Conservation (phyloP, 2,113 vertebrate species). For the Thalassarche chlororhynchos region DNA sequence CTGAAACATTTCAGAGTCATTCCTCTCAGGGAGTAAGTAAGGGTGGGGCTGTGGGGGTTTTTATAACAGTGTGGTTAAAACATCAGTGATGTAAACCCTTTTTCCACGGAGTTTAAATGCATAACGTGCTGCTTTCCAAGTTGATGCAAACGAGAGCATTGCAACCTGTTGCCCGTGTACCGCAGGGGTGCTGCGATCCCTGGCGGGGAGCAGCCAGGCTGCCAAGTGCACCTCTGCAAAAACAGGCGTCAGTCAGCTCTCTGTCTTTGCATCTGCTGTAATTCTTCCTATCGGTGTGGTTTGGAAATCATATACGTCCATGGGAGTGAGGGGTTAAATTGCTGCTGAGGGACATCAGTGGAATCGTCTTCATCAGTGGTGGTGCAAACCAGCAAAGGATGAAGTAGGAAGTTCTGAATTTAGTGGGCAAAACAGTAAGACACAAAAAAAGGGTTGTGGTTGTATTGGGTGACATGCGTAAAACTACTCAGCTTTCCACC, state of each 20-base stretch:
- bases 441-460: no score
- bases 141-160: not conserved
- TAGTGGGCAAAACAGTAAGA: not conserved
- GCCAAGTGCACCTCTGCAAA: not conserved
- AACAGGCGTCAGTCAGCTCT: not conserved
- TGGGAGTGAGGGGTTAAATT: not conserved
- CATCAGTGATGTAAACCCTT: not conserved
- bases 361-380: not conserved
- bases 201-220: not conserved
- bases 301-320: not conserved
- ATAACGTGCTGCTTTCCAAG: not conserved
- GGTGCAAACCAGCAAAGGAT: not conserved
- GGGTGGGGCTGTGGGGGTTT: not conserved
- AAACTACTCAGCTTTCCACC: not conserved
- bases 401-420: not conserved
- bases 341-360: not conserved
- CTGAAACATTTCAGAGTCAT: slow-evolving; percentile 5
- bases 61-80: not conserved
- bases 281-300: not conserved
- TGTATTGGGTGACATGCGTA: not conserved
- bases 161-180: not conserved
- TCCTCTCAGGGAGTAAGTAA: not conserved
- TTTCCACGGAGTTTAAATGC: slow-evolving; percentile 18
- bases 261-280: not conserved
- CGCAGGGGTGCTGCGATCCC: not conserved